Percentiles rank a stretch among this genome's conserved stretches.
Conservation (phyloP, 92 coral and sea anemone species). For the Parazoanthus atlanticus region DNA sequence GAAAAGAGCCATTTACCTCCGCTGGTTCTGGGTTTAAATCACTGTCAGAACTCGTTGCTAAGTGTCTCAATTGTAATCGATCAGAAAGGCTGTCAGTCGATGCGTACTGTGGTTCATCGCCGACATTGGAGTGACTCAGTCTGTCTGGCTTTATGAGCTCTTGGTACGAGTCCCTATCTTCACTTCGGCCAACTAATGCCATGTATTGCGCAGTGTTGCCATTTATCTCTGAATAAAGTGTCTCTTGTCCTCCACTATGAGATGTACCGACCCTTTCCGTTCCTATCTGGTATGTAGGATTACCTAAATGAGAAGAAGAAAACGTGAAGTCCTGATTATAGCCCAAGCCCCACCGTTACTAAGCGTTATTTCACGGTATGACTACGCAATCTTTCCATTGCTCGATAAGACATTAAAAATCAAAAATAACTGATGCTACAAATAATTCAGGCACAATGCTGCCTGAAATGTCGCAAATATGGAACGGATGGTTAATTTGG, state of each 20-base stretch:
- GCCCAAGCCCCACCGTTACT: too few species aligned
- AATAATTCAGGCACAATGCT: too few species aligned
- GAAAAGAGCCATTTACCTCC: not conserved
- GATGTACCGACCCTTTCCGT: not conserved
- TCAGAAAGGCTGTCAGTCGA: not conserved
- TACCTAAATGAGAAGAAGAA: not conserved
- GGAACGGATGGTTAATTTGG: too few species aligned
- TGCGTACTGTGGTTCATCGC: not conserved
- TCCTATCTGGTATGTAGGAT: slow-evolving; percentile 1
- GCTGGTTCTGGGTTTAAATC: not conserved
- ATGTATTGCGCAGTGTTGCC: not conserved
- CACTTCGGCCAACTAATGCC: slow-evolving; percentile 1
- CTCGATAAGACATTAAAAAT: too few species aligned
- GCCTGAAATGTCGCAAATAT: too few species aligned
- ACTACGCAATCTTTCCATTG: too few species aligned
- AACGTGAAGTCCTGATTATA: too few species aligned
- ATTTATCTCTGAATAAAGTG: not conserved
- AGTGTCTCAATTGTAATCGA: not conserved
- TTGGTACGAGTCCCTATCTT: not conserved
- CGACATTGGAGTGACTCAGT: not conserved
- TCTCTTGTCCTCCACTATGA: not conserved
- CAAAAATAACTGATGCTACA: too few species aligned
- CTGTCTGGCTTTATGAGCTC: slow-evolving; percentile 8
- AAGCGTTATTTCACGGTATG: too few species aligned
- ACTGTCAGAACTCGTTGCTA: not conserved